Conservation (phyloP, 2,888 invertebrate genomes). For the Acanthococcus lagerstroemiae region DNA sequence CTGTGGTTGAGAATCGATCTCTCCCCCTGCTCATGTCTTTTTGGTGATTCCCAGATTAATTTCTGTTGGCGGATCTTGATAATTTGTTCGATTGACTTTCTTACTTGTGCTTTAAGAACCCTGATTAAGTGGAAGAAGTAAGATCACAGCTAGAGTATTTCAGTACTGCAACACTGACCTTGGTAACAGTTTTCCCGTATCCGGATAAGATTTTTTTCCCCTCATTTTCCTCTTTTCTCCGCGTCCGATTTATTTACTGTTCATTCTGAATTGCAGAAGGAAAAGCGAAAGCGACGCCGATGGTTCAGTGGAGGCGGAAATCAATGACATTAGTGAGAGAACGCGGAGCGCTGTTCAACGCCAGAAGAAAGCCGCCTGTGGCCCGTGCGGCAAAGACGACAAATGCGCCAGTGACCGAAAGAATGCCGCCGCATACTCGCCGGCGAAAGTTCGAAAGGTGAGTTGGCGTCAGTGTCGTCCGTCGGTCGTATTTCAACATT, state of each 20-base stretch:
- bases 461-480: too few relatives aligned
- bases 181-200: too few relatives aligned
- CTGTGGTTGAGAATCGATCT: too few relatives aligned
- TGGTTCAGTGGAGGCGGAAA: slow-evolving; percentile 4
- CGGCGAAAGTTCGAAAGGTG: slow-evolving; percentile 15
- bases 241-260: neutral
- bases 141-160: too few relatives aligned
- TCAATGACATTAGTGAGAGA: slow-evolving; percentile 9
- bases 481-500: too few relatives aligned
- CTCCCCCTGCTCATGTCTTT: too few relatives aligned
- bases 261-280: neutral
- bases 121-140: too few relatives aligned
- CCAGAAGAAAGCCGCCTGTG: neutral
- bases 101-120: too few relatives aligned
- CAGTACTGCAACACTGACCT: too few relatives aligned
- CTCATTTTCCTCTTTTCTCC: neutral
- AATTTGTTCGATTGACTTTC: too few relatives aligned
- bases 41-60: too few relatives aligned
- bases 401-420: neutral
- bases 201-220: neutral
- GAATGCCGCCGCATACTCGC: slow-evolving; percentile 7
- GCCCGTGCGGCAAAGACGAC: neutral
- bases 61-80: too few relatives aligned
- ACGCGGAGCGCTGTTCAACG: slow-evolving; percentile 20
- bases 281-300: slow-evolving; percentile 17